phyloP scores from a whole-genome alignment of 2,888 invertebrate genomes.

The Sthenelais limicola region DNA sequence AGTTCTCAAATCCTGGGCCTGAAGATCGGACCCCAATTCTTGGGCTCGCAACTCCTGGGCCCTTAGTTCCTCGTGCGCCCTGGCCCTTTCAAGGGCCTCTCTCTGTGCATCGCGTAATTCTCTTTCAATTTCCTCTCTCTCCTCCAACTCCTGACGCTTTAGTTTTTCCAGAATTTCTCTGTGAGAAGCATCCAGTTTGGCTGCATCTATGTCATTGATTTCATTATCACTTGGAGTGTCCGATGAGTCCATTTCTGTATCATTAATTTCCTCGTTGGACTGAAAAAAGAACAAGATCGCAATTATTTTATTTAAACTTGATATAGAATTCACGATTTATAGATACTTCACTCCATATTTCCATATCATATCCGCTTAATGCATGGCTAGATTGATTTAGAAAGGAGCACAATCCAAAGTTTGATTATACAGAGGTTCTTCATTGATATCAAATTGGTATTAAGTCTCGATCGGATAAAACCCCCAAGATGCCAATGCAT shows the following conservation, averaged over 20 bases:
- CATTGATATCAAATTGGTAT: no score
- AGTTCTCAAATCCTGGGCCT: conserved; percentile 43
- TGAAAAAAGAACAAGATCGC: conserved; percentile 46
- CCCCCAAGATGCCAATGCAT: no score
- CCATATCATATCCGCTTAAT: no score
- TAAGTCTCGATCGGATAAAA: no score
- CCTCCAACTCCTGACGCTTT: conserved; percentile 71
- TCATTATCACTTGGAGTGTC: conserved; percentile 48
- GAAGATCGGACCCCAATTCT: conserved; percentile 44
- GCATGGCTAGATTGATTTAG: no score
- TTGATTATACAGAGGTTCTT: no score
- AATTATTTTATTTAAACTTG: no score
- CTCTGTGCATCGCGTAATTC: conserved; percentile 72
- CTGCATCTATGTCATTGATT: conserved; percentile 50
- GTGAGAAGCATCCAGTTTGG: conserved; percentile 66
- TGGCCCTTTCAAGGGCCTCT: conserved; percentile 60
- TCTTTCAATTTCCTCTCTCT: conserved; percentile 70
- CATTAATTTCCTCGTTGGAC: conserved; percentile 66
- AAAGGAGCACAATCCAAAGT: no score
- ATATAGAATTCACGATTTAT: no score
- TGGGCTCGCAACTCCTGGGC: conserved; percentile 56
- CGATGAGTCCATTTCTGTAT: conserved; percentile 55
- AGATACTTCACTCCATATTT: no score
- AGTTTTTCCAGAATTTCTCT: conserved; percentile 68
- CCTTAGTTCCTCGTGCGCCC: conserved; percentile 61